Evolutionary conservation across 2,797 vertebrate species (phyloP).

Genomic region (Strix occidentalis): DNA sequence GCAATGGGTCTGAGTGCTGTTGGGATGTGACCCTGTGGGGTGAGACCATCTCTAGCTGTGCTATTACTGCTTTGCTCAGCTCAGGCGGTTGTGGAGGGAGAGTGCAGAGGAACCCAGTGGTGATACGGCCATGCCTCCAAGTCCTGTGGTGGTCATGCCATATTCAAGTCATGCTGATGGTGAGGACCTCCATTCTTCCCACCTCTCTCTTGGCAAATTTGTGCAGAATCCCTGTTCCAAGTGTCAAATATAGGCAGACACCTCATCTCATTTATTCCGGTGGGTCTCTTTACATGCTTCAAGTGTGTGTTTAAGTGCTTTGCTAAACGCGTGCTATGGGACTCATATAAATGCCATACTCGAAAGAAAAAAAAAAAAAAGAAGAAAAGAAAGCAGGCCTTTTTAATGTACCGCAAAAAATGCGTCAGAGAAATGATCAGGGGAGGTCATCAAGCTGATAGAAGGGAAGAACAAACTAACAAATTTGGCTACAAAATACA

Average conservation of each 20-base stretch:
- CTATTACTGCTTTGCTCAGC: background rate
- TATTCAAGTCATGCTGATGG: background rate
- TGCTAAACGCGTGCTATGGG: background rate
- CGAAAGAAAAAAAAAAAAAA: background rate
- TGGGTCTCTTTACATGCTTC: background rate
- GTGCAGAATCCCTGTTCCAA: background rate
- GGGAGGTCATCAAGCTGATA: background rate
- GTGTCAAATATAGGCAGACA: background rate
- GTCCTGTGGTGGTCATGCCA: accelerated
- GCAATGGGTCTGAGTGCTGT: background rate
- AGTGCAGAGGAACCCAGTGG: background rate
- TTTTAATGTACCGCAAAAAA: background rate
- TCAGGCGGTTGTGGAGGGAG: background rate
- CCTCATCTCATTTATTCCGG: background rate
- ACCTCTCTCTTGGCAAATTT: background rate
- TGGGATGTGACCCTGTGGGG: no score
- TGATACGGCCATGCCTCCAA: background rate
- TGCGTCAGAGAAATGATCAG: background rate
- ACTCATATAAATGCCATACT: background rate
- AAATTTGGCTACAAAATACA: background rate
- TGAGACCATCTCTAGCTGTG: background rate
- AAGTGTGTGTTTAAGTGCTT: background rate
- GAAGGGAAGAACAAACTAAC: background rate
- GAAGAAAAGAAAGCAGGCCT: background rate
- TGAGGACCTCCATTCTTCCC: background rate